These are phyloP conservation scores for Lepidurus apus DNA, from an alignment of 1,140 invertebrate species.

Conservation along the genomic window DNA sequence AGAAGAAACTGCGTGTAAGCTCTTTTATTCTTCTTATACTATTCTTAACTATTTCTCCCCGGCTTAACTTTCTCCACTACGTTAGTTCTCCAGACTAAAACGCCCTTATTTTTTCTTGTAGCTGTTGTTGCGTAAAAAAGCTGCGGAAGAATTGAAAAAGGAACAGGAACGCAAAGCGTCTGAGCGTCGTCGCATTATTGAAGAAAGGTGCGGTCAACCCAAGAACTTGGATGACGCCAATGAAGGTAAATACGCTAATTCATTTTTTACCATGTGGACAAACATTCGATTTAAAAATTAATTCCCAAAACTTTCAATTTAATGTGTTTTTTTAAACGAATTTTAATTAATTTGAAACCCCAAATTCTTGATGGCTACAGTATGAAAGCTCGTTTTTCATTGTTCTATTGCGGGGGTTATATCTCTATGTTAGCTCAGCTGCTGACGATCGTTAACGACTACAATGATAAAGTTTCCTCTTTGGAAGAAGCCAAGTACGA, in stretches of 20 bases:
- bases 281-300: not conserved
- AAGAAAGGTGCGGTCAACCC: slow-evolving; percentile 84
- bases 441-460: slow-evolving; percentile 52
- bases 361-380: not conserved
- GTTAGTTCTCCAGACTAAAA: not conserved
- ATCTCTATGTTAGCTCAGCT: slow-evolving; percentile 34
- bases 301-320: not conserved
- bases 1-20: slow-evolving; percentile 94
- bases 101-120: slow-evolving; percentile 41
- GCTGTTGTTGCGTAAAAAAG: slow-evolving; percentile 98
- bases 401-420: slow-evolving; percentile 27
- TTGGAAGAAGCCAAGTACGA: slow-evolving; percentile 97
- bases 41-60: not conserved
- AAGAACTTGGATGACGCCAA: slow-evolving; percentile 84
- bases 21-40: slow-evolving; percentile 26
- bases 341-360: not conserved
- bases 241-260: slow-evolving; percentile 56
- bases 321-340: not conserved
- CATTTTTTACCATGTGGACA: not conserved
- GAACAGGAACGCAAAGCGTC: slow-evolving; percentile 97
- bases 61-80: not conserved
- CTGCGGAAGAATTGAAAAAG: slow-evolving; percentile 98
- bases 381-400: not conserved
- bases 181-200: slow-evolving; percentile 94
- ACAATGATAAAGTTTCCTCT: slow-evolving; percentile 77